Evolutionary conservation across 1,140 invertebrate genomes (phyloP), one percentile per base, ranked within the genome.

Genomic region (Tyrophagus putrescentiae): DNA sequence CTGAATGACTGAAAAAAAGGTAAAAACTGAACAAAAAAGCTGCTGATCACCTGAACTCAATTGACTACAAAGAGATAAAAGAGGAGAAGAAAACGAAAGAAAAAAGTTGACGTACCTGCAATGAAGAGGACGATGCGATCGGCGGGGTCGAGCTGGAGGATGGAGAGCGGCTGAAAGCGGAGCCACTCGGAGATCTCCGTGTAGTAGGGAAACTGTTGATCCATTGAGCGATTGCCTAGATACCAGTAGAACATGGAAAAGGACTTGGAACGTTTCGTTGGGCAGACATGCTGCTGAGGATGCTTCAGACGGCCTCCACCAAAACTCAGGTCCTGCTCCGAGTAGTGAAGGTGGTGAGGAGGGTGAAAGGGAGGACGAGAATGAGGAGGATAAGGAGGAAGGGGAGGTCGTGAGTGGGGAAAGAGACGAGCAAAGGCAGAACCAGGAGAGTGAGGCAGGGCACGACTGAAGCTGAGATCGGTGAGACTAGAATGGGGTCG

Each of bases 41-140:
- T 39, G 36, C 48, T 52, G 48, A 52, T 52, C 7, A 4, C 18
- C 16, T 52, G n/a, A 6, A n/a, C n/a, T 31, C 28, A 6, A 56
- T 6, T 16, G 9, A 59, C 4, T 60, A 60, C 28, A 2, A 27
- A 56, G 27, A 57, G n/a, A 25, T 3, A 53, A 32, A 13, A 31
- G 18, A 53, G n/a, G 39, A 60, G 33, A 36, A 57, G 21, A 28
- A 4, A 21, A 44, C 18, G 16, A 34, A 13, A n/a, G 16, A 54
- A 25, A 7, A 6, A 58, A 50, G 33, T 25, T 13, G 16, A 61
- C 79, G 77, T 73, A 97, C 92, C 91, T 78, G 92, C 90, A 76
- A 96, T 94, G 68, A 88, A 80, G 34, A 96, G 79, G 28, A 97
- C 90, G 64, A 90, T 90, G 71, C 91, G 78, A 78, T 95, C 86